phyloP scores from a whole-genome alignment of 2,113 vertebrate species.

The Scalopus aquaticus region DNA sequence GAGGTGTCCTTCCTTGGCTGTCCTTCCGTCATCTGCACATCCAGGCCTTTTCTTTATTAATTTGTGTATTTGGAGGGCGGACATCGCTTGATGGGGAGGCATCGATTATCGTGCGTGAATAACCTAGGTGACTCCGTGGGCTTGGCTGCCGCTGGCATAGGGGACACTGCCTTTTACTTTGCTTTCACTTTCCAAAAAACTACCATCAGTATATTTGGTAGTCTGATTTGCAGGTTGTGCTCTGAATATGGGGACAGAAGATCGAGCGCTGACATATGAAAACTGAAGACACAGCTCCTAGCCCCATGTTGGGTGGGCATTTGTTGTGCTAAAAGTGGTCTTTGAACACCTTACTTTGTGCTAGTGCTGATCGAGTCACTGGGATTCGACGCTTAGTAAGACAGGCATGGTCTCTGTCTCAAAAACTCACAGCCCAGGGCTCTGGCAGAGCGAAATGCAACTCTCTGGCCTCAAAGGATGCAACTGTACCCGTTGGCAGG shows the following conservation, averaged over 20 bases:
- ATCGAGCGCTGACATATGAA: not conserved
- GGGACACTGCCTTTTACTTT: not conserved
- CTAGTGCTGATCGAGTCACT: not conserved
- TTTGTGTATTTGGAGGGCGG: not conserved
- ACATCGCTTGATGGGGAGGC: not conserved
- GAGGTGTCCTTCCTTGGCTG: not conserved
- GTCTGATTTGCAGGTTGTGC: not conserved
- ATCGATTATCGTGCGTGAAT: not conserved
- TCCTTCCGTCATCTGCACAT: rapidly evolving
- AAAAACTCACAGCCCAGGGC: rapidly evolving
- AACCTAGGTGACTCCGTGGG: not conserved
- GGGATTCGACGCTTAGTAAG: not conserved
- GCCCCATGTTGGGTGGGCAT: not conserved
- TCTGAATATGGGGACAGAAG: not conserved
- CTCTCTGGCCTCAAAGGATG: not conserved
- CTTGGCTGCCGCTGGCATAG: not conserved
- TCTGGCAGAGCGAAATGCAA: rapidly evolving
- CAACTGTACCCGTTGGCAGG: rapidly evolving
- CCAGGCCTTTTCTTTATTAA: not conserved
- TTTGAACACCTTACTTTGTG: not conserved
- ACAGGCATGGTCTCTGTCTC: not conserved
- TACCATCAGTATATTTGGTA: not conserved
- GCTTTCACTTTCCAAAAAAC: not conserved
- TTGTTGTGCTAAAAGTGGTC: rapidly evolving
- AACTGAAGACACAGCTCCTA: rapidly evolving